Evolutionary conservation across 2,888 invertebrate genomes (phyloP).

Genomic region (Allygus modestus): DNA sequence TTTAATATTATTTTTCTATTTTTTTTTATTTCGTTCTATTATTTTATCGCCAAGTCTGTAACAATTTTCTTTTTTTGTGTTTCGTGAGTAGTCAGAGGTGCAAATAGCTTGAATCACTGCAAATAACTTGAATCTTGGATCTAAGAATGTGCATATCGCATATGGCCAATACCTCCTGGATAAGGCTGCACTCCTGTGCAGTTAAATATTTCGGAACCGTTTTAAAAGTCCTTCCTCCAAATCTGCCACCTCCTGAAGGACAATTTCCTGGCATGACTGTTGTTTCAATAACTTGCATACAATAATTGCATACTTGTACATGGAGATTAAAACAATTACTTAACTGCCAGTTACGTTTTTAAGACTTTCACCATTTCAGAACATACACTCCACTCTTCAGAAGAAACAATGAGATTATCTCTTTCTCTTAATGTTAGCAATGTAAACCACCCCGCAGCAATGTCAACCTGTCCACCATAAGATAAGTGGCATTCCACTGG

Average conservation of each 20-base stretch:
- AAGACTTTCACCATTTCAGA: slow-evolving; percentile 17
- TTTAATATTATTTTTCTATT: background rate
- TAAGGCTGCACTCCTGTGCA: slow-evolving; percentile 65
- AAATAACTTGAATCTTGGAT: slow-evolving; percentile 66
- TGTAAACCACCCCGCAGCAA: slow-evolving; percentile 9
- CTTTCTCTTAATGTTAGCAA: background rate
- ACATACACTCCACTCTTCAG: slow-evolving; percentile 49
- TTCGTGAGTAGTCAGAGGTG: slow-evolving; percentile 18
- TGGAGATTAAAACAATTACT: slow-evolving; percentile 10
- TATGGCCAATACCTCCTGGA: no score
- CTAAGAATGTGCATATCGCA: slow-evolving; percentile 67
- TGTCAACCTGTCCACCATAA: slow-evolving; percentile 23
- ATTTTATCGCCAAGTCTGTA: slow-evolving; percentile 15
- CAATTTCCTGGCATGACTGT: slow-evolving; percentile 1
- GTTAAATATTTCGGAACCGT: background rate
- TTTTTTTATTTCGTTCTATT: background rate
- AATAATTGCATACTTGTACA: background rate
- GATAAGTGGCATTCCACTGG: slow-evolving; percentile 34
- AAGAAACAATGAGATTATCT: background rate
- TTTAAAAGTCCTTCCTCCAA: slow-evolving; percentile 10
- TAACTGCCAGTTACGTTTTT: slow-evolving; percentile 40
- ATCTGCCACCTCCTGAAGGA: background rate
- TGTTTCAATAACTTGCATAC: slow-evolving; percentile 45
- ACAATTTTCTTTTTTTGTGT: slow-evolving; percentile 15
- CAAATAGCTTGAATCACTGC: no score